Base-by-base conservation (phyloP, 2,888 invertebrate genomes). In the Luperina nickerlii region DNA sequence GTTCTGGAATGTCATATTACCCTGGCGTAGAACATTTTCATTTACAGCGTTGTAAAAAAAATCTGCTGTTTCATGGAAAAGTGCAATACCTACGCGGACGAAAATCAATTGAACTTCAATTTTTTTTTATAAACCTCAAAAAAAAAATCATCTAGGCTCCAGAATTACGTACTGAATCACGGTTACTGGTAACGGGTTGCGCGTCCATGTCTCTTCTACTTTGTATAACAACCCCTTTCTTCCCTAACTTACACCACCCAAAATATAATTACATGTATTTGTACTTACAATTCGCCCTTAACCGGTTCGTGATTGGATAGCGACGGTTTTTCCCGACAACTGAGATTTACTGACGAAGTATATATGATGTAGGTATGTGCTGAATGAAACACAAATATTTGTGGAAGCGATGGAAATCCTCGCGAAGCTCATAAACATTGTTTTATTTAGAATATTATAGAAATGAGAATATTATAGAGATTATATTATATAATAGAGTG, bases 291-390 rank as follows among this genome's bases (percentile, higher is more conserved):
- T 79, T 76, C 51, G 75, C 48, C 51, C 73, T 24, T 80, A 87
- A 81, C 85, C 63, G 74, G 69, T 74, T 78, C 68, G 63, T 87
- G 83, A 87, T 87, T 87, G 86, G 78, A 76, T 82, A 82, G 82
- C 70, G 42, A 27, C 38, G 70, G 45, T 73, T 78, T 87, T 83
- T 77, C 15, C 72, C 48, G 24, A 27, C 51, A 48, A 74, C 69
- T 38, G 70, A 69, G 42, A 42, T 71, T 42, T 74, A 42, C 32
- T 65, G 38, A 66, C 73, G 71, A 63, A 54, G 54, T 45, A 45
- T 79, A 38, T 32, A 45, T 54, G 20, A 63, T 60, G 15, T 57
- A 51, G 9, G n/a, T 51, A 76, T 67, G n/a, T 69, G 27, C 8
- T 45, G 51, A 57, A 78, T 74, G 27, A 68, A 84, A 77, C 24